Evolutionary conservation across 2,888 invertebrate species (phyloP).

Genomic region (Hemistola chrysoprasaria): DNA sequence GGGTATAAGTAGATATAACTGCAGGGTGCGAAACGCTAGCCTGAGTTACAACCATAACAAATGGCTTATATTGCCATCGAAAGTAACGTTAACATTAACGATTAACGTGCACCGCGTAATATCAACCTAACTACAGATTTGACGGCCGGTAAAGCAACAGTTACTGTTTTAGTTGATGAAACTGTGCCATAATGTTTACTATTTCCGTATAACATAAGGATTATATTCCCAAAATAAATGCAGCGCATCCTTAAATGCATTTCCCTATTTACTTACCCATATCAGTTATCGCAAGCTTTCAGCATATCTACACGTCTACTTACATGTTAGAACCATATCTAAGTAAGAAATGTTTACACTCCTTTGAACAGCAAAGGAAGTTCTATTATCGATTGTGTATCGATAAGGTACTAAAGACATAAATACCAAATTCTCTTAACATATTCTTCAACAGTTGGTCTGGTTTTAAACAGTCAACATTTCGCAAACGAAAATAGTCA

Average conservation of each 20-base stretch:
- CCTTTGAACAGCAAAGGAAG: neutral
- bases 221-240: slow-evolving; percentile 2
- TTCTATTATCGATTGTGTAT: neutral
- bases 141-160: too few species aligned
- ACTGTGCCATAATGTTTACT: too few species aligned
- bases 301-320: slow-evolving; percentile 2
- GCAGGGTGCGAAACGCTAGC: too few species aligned
- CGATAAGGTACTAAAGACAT: slow-evolving; percentile 7
- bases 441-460: slow-evolving; percentile 36
- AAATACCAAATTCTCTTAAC: slow-evolving; percentile 27
- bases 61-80: too few species aligned
- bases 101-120: too few species aligned
- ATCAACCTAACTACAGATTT: too few species aligned
- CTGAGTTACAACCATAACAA: too few species aligned
- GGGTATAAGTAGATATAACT: too few species aligned
- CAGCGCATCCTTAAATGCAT: slow-evolving; percentile 32
- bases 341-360: neutral
- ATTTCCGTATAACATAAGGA: too few species aligned
- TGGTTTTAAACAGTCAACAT: slow-evolving; percentile 27
- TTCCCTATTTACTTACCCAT: slow-evolving; percentile 34
- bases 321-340: slow-evolving; percentile 4
- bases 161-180: too few species aligned
- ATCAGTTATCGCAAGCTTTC: slow-evolving; percentile 32
- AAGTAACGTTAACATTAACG: too few species aligned
- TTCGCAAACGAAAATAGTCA: slow-evolving; percentile 28